These are phyloP conservation scores for Hyles vespertilio DNA, from an alignment of 1,140 invertebrate species.

Conservation along the genomic window DNA sequence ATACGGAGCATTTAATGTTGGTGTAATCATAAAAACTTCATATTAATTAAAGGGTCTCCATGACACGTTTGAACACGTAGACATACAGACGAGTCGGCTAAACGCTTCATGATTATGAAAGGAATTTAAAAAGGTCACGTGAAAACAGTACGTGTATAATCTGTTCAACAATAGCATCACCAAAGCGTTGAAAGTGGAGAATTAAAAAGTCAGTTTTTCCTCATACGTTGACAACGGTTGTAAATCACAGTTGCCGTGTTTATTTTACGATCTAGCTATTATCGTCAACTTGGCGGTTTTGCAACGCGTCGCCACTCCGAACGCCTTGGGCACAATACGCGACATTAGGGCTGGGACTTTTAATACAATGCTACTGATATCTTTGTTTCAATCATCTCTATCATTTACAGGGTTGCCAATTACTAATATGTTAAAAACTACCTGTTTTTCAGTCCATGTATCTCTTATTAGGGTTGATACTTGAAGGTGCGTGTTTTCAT, in stretches of 20 bases:
- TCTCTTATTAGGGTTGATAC: too few relatives aligned
- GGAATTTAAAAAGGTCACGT: constrained; percentile 16
- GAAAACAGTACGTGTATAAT: constrained; percentile 9
- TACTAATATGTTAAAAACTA: too few relatives aligned
- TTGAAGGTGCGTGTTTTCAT: too few relatives aligned
- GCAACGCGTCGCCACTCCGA: constrained; percentile 42
- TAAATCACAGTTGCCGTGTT: constrained; percentile 63
- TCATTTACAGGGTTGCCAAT: too few relatives aligned
- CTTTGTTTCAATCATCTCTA: too few relatives aligned
- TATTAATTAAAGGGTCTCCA: too few relatives aligned
- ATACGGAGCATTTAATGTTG: too few relatives aligned
- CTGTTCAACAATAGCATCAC: constrained; percentile 46
- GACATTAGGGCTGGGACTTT: constrained; percentile 22
- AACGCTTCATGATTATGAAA: not conserved
- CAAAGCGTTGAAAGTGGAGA: constrained; percentile 48
- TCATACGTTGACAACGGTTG: constrained; percentile 50
- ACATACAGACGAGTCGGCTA: too few relatives aligned
- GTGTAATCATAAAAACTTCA: too few relatives aligned
- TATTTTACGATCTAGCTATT: constrained; percentile 67
- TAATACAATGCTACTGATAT: too few relatives aligned
- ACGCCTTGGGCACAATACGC: constrained; percentile 35
- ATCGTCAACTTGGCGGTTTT: constrained; percentile 64
- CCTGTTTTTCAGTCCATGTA: too few relatives aligned
- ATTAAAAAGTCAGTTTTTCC: constrained; percentile 57
- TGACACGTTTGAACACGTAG: too few relatives aligned